Evolutionary conservation across 1,140 invertebrate genomes (phyloP), one percentile per base, ranked within the genome.

Genomic region (Plodia interpunctella): DNA sequence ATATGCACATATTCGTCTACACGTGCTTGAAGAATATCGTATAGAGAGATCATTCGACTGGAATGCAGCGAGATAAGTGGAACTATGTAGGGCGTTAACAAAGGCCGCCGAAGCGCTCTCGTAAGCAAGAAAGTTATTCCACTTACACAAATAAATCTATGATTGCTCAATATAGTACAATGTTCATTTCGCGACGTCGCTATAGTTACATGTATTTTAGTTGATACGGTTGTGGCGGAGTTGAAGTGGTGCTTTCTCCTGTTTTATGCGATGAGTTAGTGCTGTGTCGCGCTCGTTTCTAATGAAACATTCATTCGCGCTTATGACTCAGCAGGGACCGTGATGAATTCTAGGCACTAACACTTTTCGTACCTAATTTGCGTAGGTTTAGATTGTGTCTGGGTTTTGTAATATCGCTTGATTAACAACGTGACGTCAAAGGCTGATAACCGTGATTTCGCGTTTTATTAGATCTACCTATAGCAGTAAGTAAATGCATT

Each of bases 11-110:
- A 44, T 44, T 44, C 38, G 38, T 44, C 15, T 17, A 6, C 10
- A 19, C n/a, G 32, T 51, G 62, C 61, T 57, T 62, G 60, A 66
- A 69, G 68, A 70, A 74, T 74, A 77, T 65, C 54, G 51, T 74
- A 69, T 67, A 63, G 68, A 62, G 67, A 70, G 76, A 75, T 72
- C 78, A 70, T 80, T 86, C 80, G 79, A 68, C 73, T 78, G 72
- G 76, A 83, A 83, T 68, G 70, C 61, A 62, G 65, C 53, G 63
- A 76, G 82, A 86, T 86, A 82, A 64, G 72, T 72, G 69, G 67
- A 76, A 71, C 64, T 76, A 77, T 74, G 78, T 74, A 73, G 73
- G 66, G 64, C 70, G 72, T 73, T 74, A 62, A 71, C 73, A 80
- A 80, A 72, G 68, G 74, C 65, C 66, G 71, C 68, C 72, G 72